These are phyloP conservation scores for Digitonthophagus gazella DNA, from an alignment of 2,888 invertebrate species.

Conservation along the genomic window DNA sequence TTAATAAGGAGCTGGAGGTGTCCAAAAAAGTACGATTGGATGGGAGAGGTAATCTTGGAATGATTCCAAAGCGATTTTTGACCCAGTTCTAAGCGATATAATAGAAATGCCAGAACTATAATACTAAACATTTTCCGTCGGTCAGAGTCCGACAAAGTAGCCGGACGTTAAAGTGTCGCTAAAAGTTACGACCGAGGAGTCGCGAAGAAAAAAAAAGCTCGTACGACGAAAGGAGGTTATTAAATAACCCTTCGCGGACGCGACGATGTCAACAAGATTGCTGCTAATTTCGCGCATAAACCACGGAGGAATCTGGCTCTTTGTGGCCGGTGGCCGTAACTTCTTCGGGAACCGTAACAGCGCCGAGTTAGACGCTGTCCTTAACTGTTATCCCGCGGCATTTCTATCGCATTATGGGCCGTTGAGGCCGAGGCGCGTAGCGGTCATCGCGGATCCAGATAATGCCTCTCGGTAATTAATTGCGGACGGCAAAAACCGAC, in stretches of 20 bases:
- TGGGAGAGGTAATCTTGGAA: neutral
- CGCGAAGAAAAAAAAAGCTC: neutral
- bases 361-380: neutral
- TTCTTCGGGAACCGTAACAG: neutral
- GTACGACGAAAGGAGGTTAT: neutral
- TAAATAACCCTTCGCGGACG: neutral
- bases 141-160: neutral
- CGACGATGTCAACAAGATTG: constrained; percentile 34
- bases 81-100: neutral
- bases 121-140: neutral
- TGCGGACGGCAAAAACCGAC: constrained; percentile 23
- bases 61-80: neutral
- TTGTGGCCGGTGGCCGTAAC: constrained; percentile 10
- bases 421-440: constrained; percentile 30
- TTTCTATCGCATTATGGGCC: constrained; percentile 40
- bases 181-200: neutral
- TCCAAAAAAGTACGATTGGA: too few relatives aligned
- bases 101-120: neutral
- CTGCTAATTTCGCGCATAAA: constrained; percentile 42
- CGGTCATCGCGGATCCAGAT: constrained; percentile 35
- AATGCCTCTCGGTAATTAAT: constrained; percentile 37
- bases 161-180: neutral
- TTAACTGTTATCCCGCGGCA: constrained; percentile 39
- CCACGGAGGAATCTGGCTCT: constrained; percentile 36
- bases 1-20: too few relatives aligned